Base-by-base conservation (phyloP, 2,113 vertebrate genomes). In the Sebastes schlegelii region DNA sequence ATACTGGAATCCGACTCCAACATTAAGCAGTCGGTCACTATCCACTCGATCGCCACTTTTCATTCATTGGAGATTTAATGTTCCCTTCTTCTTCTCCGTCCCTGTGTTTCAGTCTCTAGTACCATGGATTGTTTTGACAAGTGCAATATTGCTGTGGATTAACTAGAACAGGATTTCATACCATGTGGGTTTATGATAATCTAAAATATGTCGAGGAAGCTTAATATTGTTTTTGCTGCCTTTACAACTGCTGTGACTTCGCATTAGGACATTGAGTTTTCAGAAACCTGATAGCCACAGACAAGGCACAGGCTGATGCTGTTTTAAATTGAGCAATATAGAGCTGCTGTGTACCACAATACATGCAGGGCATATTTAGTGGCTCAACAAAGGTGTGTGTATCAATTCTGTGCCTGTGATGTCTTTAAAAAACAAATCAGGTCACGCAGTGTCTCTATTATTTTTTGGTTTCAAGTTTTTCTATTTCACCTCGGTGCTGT, bases 141-240 rank as follows among this genome's bases (percentile, higher is more conserved):
- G 48, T 72, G 72, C 67, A 91, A 61, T 80, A 85, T 88, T 73
- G 72, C 63, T 72, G 51, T 66, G 82, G 89, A 92, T 92, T 89
- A 92, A 84, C 62, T 67, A 57, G 61, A 86, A 61, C 49, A 26
- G 79, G 75, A 90, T 90, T 89, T 86, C 66, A 80, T 57, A 64
- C 4, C 4, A 66, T 55, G 52, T 34, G 46, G 77, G 60, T 71
- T 89, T 79, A 82, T 64, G 26, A 74, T 89, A 87, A 91, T 91
- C 83, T 91, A 54, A 77, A 86, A 86, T 70, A 82, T 79, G 54
- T 62, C 1, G 1, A 73, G 61, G 57, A 86, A 76, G 79, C 73
- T 87, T 89, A 83, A 76, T 68, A 79, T 61, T 80, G 68, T 79
- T 91, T 86, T 82, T 85, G 78, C 72, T 86, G 78, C 67, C 49